Evolutionary conservation across 2,797 vertebrate genomes (phyloP).

Genomic region (Eleutherodactylus coqui): DNA sequence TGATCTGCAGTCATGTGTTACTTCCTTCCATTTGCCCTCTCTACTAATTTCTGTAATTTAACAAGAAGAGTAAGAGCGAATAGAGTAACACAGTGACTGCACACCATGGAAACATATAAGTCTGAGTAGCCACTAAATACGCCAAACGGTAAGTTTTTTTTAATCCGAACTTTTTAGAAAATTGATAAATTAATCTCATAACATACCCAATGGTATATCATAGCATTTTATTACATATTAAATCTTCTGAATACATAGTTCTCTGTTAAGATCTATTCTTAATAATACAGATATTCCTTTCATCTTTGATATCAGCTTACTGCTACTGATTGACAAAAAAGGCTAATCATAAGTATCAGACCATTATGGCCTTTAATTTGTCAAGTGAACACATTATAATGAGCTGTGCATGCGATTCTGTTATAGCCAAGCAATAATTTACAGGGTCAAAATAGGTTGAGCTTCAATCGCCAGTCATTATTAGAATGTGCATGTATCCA

Average conservation of each 20-base stretch:
- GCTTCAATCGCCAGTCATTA: conserved; percentile 39
- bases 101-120: too few species aligned
- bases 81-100: too few species aligned
- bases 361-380: conserved; percentile 44
- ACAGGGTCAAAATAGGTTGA: conserved; percentile 32
- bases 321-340: conserved; percentile 1
- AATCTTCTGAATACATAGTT: neutral
- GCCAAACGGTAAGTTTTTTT: too few species aligned
- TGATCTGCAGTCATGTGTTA: too few species aligned
- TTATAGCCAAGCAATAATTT: conserved; percentile 39
- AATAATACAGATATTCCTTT: neutral
- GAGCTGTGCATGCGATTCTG: conserved; percentile 22
- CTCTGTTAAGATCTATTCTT: neutral
- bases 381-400: conserved; percentile 45
- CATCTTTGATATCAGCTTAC: conserved; percentile 27
- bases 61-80: too few species aligned
- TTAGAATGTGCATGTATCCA: conserved; percentile 35
- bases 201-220: too few species aligned
- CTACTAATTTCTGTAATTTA: too few species aligned
- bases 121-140: too few species aligned
- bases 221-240: neutral
- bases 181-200: too few species aligned
- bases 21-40: too few species aligned
- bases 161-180: too few species aligned
- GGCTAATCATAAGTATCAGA: conserved; percentile 47